Base-by-base conservation (phyloP, 2,113 vertebrate species). In the Oceanites oceanicus region DNA sequence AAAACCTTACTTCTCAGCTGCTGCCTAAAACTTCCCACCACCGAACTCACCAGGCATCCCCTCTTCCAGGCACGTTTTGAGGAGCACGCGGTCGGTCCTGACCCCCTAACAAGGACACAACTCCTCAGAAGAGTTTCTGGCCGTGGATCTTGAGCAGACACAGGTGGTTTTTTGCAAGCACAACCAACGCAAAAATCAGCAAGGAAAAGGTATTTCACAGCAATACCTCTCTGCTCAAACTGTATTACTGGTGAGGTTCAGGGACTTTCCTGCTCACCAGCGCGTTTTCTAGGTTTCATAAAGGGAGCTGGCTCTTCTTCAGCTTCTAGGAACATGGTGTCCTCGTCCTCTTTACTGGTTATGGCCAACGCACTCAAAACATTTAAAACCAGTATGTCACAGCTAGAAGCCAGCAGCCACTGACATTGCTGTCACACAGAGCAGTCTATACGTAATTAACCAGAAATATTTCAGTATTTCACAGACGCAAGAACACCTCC, bases 141-240 rank as follows among this genome's bases (percentile, higher is more conserved):
- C 6, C 27, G 2, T 0, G 4, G 19, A 2, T 2, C 32, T 6
- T 0, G 7, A 8, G 47, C 23, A 38, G 47, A 5, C 10, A 2
- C 9, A 2, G 38, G 5, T 9, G 40, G 17, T 49, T 5, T 66
- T 20, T 66, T 30, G 36, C 66, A 73, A 56, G 59, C 25, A 44
- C 66, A 34, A 16, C 36, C 70, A 36, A 34, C 50, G 45, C 25
- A 32, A 34, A 49, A 25, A 53, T 1, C 19, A 30, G 63, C 0
- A 0, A 27, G 71, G 26, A 42, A 53, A 19, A 34, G 21, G 22
- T 52, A 55, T 40, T 13, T n/a, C n/a, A n/a, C 29, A 59, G 81
- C 50, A 86, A 16, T 5, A 21, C 14, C 32, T 42, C 68, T 36
- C 66, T 21, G 30, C 65, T 61, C 75, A 36, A 3, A 23, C 8